Base-by-base conservation (phyloP, 2,888 invertebrate genomes). In the Entomobrya multifasciata region DNA sequence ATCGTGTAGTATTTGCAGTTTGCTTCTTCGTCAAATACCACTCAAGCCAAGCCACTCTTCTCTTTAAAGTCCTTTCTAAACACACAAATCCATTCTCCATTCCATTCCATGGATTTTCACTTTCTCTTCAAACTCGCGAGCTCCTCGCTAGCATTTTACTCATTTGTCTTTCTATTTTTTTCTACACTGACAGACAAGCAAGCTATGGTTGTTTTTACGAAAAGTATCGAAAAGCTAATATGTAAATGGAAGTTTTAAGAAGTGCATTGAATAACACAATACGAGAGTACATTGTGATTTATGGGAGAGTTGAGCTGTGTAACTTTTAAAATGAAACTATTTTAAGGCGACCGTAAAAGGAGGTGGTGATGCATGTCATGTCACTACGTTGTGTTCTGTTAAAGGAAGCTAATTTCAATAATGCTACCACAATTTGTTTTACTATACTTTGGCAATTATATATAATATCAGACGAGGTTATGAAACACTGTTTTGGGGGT, bases 101-200 rank as follows among this genome's bases (percentile, higher is more conserved):
- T n/a, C n/a, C n/a, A n/a, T n/a, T n/a, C n/a, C n/a, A 49, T 11
- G 2, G 49, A 3, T 49, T 52, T 30, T n/a, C 55, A 10, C 22
- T 20, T 17, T 52, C 30, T 79, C 0, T n/a, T n/a, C n/a, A n/a
- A n/a, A n/a, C n/a, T n/a, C n/a, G n/a, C n/a, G n/a, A n/a, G n/a
- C 65, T 65, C n/a, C 47, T 20, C 25, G 15, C 30, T 30, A 27
- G 30, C 36, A 57, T 27, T 77, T 44, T 74, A 27, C 65, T 67
- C 80, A 80, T 80, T 80, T 80, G 80, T 80, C 80, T 80, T 80
- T 65, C 62, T 65, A 15, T 60, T 77, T 60, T 77, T 76, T 55
- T 20, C 15, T 20, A 3, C 60, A 41, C 77, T 60, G 60, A 77
- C 77, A 60, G 77, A 60, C 41, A 60, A 36, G 60, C 55, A 11